Evolutionary conservation across 1,140 invertebrate species (phyloP), one percentile per base, ranked within the genome.

Genomic region (Mactra quadrangularis): DNA sequence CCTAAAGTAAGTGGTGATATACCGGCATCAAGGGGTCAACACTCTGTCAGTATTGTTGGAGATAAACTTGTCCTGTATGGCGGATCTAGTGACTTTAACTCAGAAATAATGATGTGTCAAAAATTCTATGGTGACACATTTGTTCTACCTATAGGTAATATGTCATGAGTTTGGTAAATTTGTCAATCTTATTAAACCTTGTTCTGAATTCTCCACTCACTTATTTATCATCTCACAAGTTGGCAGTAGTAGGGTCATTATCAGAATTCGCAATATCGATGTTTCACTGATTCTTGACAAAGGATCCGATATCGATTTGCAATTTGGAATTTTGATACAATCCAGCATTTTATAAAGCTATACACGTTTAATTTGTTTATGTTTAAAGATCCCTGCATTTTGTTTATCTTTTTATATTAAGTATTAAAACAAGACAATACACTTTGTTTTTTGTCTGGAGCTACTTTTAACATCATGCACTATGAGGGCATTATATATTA

Each of bases 41-140:
- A 92, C 75, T 87, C 89, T 33, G 88, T 87, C 13, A 85, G 62
- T 22, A 86, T 90, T 29, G 79, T 86, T 45, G 88, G 88, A 1
- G 85, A 92, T 38, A 27, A 79, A 1, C 35, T 93, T 13, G 86
- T 93, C 3, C 41, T 93, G 57, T 91, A 87, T 88, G 92, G 92
- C 33, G 91, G 91, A 13, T 91, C 92, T 1, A 77, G 85, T 13
- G 72, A 89, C 19, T 92, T 91, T 70, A 87, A 86, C 85, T 1
- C 84, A 17, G 89, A 91, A 29, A 91, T 81, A 1, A 91, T 90
- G 89, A 89, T 91, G 82, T 93, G 92, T 66, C 81, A 87, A 41
- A 82, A 85, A 27, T 87, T 89, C 50, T 86, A 77, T 66, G 83
- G 83, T 53, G 90, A 91, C 74, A 89, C 88, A 19, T 89, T 83